phyloP scores from a whole-genome alignment of 2,113 vertebrate genomes.

The Chaetops frenatus region DNA sequence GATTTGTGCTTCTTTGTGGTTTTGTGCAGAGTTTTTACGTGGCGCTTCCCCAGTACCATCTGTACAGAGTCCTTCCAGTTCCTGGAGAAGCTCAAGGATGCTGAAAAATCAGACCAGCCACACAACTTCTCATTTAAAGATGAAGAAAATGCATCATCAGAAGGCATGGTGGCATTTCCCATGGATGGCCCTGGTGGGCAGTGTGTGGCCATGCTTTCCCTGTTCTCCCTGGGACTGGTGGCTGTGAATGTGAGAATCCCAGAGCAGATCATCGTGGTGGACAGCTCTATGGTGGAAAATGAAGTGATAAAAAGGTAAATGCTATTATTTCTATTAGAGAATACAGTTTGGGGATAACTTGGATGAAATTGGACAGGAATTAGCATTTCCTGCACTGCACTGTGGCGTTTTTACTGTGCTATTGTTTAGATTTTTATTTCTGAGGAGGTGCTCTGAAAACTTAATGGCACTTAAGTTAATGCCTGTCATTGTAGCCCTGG shows the following conservation, averaged over 20 bases:
- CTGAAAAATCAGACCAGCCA: slow-evolving; percentile 59
- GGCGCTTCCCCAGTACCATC: slow-evolving; percentile 84
- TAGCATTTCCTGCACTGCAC: background rate
- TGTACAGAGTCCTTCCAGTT: slow-evolving; percentile 85
- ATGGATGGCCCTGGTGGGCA: slow-evolving; percentile 85
- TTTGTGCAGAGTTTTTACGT: slow-evolving; percentile 81
- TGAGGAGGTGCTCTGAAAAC: background rate
- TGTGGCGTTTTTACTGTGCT: background rate
- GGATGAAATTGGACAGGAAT: background rate
- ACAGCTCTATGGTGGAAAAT: slow-evolving; percentile 86
- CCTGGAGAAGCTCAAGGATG: slow-evolving; percentile 69
- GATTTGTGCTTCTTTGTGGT: background rate
- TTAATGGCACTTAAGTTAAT: background rate
- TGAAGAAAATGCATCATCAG: slow-evolving; percentile 39
- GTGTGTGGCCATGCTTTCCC: slow-evolving; percentile 76
- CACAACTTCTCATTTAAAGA: slow-evolving; percentile 73
- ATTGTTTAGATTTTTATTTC: background rate
- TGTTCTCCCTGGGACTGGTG: slow-evolving; percentile 85
- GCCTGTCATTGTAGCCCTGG: background rate
- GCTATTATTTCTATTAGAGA: background rate
- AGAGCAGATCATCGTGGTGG: slow-evolving; percentile 92
- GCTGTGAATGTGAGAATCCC: slow-evolving; percentile 83
- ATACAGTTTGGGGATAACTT: background rate
- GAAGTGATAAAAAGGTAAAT: slow-evolving; percentile 81
- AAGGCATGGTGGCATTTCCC: slow-evolving; percentile 75